A percentile compares a stretch with the other conserved stretches of the same genome.
These are phyloP conservation scores for Magallana gigas DNA, from an alignment of 1,140 invertebrate genomes.

Conservation along the genomic window DNA sequence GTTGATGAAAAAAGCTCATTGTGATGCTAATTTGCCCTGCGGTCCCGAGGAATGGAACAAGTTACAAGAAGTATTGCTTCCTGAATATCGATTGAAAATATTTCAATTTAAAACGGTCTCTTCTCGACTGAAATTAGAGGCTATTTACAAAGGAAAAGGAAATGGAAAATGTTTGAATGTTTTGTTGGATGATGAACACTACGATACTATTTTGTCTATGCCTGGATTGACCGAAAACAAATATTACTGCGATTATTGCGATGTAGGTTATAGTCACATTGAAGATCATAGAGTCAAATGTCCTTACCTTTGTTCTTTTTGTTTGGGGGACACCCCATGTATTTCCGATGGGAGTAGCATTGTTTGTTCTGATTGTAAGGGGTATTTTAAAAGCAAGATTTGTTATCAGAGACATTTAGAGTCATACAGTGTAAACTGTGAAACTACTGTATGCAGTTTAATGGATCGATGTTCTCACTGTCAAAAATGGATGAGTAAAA, in stretches of 20 bases:
- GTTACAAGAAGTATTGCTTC: too few relatives aligned
- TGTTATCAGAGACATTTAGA: too few relatives aligned
- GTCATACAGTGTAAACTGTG: too few relatives aligned
- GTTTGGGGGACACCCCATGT: too few relatives aligned
- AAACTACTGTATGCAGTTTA: neutral
- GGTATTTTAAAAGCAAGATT: too few relatives aligned
- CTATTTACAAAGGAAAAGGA: neutral
- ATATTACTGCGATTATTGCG: neutral
- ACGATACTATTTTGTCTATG: neutral
- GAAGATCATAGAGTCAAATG: too few relatives aligned
- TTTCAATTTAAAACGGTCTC: neutral
- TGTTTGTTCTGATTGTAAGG: too few relatives aligned
- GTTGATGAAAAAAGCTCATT: neutral
- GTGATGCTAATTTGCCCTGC: neutral
- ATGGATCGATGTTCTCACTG: neutral
- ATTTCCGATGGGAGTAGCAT: too few relatives aligned
- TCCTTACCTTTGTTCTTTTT: too few relatives aligned
- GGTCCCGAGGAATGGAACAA: neutral
- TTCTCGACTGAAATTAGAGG: neutral
- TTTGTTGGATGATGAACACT: neutral
- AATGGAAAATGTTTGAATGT: neutral
- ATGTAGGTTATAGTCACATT: neutral
- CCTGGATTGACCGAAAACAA: neutral
- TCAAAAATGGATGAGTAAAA: neutral
- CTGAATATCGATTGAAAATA: neutral